A percentile compares a stretch with the other conserved stretches of the same genome.
Evolutionary conservation across 53 echinoderm and acorn worm genomes (phyloP).

Genomic region (Mesocentrotus franciscanus): DNA sequence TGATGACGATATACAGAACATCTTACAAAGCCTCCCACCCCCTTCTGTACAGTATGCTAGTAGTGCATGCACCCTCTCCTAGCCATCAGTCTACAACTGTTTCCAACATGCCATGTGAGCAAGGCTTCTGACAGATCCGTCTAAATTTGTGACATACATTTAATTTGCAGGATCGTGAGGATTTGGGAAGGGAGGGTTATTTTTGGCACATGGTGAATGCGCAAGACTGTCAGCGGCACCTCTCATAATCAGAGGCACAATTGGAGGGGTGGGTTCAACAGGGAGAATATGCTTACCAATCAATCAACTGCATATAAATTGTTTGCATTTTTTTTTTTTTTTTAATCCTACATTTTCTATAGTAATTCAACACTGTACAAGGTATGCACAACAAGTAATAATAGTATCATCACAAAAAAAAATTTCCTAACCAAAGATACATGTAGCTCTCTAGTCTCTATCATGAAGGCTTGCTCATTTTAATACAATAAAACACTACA

Average conservation of each 20-base stretch:
- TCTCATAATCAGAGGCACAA: neutral
- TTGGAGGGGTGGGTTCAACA: neutral
- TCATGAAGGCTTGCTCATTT: too few relatives aligned
- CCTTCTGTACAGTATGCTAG: too few relatives aligned
- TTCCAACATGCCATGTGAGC: conserved; percentile 52
- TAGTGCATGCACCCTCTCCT: neutral
- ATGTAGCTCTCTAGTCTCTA: too few relatives aligned
- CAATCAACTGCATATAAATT: neutral
- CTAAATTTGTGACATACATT: conserved; percentile 66
- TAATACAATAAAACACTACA: too few relatives aligned
- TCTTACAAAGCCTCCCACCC: too few relatives aligned
- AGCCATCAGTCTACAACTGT: conserved; percentile 37
- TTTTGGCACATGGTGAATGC: conserved; percentile 39
- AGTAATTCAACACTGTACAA: too few relatives aligned
- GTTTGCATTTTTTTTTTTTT: neutral
- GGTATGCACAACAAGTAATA: too few relatives aligned
- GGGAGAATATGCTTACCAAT: neutral
- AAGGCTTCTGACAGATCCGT: conserved; percentile 42
- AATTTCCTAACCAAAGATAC: too few relatives aligned
- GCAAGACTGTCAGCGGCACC: conserved; percentile 46
- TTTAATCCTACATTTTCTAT: too few relatives aligned
- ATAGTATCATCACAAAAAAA: too few relatives aligned
- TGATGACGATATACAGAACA: too few relatives aligned
- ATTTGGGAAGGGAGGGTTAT: conserved; percentile 54
- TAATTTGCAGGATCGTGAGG: conserved; percentile 56